Conservation (phyloP, 2,888 invertebrate species). For the Apantesis nais region DNA sequence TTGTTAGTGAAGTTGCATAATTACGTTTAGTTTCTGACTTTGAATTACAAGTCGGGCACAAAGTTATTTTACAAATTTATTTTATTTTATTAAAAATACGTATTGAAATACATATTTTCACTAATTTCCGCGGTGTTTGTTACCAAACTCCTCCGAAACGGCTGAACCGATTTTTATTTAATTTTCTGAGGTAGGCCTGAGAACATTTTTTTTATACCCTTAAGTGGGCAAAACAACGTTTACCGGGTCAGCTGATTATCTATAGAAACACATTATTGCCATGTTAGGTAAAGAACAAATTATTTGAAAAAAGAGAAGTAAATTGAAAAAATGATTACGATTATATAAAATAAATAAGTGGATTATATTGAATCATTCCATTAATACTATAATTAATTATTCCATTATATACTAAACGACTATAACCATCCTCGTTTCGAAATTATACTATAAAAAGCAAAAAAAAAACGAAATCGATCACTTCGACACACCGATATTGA, state of each 20-base stretch:
- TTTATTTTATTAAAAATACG: no score
- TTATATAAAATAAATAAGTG: not conserved
- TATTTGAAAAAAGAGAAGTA: not conserved
- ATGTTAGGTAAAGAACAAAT: not conserved
- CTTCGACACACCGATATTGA: slow-evolving; percentile 36
- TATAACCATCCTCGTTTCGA: not conserved
- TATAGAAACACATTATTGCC: not conserved
- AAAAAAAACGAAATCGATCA: slow-evolving; percentile 23
- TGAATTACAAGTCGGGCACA: no score
- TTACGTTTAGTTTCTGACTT: not conserved
- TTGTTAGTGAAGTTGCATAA: not conserved
- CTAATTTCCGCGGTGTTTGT: no score
- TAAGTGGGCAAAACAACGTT: no score
- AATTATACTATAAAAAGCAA: not conserved
- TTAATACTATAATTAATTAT: slow-evolving; percentile 6
- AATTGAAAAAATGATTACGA: not conserved
- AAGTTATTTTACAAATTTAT: no score
- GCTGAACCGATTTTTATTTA: no score
- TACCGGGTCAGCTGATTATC: no score
- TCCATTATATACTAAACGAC: not conserved
- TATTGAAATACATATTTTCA: no score
- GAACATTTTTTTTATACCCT: no score
- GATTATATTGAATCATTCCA: not conserved
- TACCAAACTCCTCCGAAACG: no score
- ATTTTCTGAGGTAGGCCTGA: no score